phyloP scores from a whole-genome alignment of 2,113 vertebrate genomes.

The Epinephelus cyanopodus region DNA sequence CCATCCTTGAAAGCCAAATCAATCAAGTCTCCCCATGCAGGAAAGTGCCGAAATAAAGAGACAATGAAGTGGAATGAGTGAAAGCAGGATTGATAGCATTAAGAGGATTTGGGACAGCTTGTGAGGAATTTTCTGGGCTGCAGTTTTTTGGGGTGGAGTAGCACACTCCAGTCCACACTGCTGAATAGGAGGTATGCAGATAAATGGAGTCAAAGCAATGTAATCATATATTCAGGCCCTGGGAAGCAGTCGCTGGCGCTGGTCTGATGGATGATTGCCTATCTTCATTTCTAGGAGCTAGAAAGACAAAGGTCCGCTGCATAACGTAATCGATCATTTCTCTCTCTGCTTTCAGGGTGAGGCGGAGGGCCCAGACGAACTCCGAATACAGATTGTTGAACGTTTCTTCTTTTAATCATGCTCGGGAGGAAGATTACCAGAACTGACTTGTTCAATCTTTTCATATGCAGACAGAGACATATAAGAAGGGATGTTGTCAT shows the following conservation, averaged over 20 bases:
- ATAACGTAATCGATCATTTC: constrained; percentile 49
- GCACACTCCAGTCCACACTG: constrained; percentile 46
- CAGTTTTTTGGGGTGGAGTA: constrained; percentile 32
- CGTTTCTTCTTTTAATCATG: constrained; percentile 11
- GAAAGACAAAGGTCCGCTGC: constrained; percentile 58
- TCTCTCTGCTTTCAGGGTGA: constrained; percentile 15
- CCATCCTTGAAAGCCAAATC: constrained; percentile 76
- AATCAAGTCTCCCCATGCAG: constrained; percentile 84
- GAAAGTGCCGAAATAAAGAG: constrained; percentile 83
- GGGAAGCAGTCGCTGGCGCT: constrained; percentile 31
- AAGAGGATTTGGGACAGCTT: constrained; percentile 70
- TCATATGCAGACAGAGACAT: constrained; percentile 16
- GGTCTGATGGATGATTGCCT: constrained; percentile 62
- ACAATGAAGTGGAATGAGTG: constrained; percentile 84
- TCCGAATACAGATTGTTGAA: constrained; percentile 13
- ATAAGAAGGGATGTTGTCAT: constrained; percentile 5
- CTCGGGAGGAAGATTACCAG: neutral
- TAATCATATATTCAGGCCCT: constrained; percentile 61
- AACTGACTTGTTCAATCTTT: constrained; percentile 31
- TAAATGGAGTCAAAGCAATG: constrained; percentile 63
- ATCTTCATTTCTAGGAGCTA: constrained; percentile 50
- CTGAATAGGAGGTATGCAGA: constrained; percentile 70
- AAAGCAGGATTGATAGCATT: constrained; percentile 82
- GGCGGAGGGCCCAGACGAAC: constrained; percentile 7
- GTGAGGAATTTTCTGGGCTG: constrained; percentile 62